Evolutionary conservation across 1,140 invertebrate genomes (phyloP), one percentile per base, ranked within the genome.

Genomic region (Cephus cinctus): DNA sequence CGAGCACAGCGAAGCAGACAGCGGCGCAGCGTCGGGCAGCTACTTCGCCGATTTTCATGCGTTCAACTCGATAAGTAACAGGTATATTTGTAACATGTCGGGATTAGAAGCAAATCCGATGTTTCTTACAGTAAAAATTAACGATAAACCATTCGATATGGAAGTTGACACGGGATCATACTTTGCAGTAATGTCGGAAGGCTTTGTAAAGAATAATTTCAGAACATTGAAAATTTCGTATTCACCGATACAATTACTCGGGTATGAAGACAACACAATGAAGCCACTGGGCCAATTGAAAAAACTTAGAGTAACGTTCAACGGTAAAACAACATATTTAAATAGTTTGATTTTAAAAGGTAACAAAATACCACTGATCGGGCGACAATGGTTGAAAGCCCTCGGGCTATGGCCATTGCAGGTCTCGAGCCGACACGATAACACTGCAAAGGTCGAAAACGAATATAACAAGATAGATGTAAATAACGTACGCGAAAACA

Each of bases 301-400:
- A 31, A 18, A 43, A 5, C 5, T 43, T 2, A 16, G 6, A 1
- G 42, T 43, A 4, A 21, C 16, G 11, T 5, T 43, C 2, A 43
- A 43, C 11, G 21, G 8, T 11, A 21, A 1, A n/a, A 19, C 16
- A 43, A 43, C 31, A 43, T 32, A 2, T 0, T 9, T 43, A 11
- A 19, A 31, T 31, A 32, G 42, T 15, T 23, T 41, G 3, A 23
- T 43, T 11, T 14, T 43, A 21, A 19, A 31, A 16, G 21, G 41
- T 14, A 9, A 49, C 21, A n/a, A 11, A 40, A 5, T 19, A 42
- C 16, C 47, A 49, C 8, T 11, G 47, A 42, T 49, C 21, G 39
- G 47, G n/a, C n/a, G 46, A 34, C 30, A 35, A n/a, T 44, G 43
- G 27, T 12, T 44, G 14, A 12, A 14, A 20, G 43, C 18, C 9